Evolutionary conservation across 2,888 invertebrate genomes (phyloP).

Genomic region (Lissonota sp.): DNA sequence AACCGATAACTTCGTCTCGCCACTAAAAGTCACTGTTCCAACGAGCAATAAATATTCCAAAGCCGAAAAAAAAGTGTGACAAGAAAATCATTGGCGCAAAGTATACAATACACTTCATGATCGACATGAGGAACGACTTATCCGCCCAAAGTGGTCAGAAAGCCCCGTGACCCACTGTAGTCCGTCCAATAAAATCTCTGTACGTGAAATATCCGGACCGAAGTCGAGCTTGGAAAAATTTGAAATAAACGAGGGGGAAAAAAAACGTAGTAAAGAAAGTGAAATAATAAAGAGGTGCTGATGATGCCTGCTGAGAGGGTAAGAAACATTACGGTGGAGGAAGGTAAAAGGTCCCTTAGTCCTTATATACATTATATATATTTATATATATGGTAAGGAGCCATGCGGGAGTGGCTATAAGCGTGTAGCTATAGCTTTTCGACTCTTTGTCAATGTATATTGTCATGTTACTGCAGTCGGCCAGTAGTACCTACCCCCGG

Average conservation of each 20-base stretch:
- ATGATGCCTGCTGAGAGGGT: slow-evolving; percentile 42
- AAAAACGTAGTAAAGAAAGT: slow-evolving; percentile 22
- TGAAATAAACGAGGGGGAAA: not conserved
- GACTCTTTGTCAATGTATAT: too few species aligned
- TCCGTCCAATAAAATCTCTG: not conserved
- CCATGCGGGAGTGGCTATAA: slow-evolving; percentile 9
- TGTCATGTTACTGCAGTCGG: too few species aligned
- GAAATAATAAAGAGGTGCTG: slow-evolving; percentile 50
- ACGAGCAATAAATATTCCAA: too few species aligned
- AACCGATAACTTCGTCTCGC: too few species aligned
- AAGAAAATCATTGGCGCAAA: not conserved
- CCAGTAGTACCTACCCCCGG: too few species aligned
- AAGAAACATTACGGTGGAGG: not conserved
- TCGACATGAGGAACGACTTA: not conserved
- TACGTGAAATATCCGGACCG: not conserved
- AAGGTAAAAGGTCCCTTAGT: slow-evolving; percentile 16
- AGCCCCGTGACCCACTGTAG: not conserved
- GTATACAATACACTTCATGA: not conserved
- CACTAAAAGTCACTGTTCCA: too few species aligned
- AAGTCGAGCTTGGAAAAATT: slow-evolving; percentile 9
- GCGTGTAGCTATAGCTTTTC: slow-evolving; percentile 14
- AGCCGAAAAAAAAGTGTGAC: not conserved
- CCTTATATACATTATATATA: not conserved
- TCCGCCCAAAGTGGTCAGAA: not conserved
- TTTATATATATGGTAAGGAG: slow-evolving; percentile 6